phyloP scores from a whole-genome alignment of 2,888 invertebrate genomes.

The Andrena fulva region DNA sequence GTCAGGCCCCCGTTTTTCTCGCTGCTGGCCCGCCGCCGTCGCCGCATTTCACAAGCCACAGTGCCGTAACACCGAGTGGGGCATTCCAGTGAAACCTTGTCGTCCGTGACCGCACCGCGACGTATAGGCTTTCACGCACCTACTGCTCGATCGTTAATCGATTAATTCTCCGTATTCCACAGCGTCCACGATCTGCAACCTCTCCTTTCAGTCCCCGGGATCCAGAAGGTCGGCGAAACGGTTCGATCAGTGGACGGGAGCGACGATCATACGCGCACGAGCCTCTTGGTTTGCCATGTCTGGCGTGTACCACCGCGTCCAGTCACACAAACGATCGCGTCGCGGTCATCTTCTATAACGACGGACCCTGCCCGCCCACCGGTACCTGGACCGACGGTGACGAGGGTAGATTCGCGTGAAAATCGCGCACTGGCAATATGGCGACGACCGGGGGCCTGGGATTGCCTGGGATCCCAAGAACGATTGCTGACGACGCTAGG shows the following conservation, averaged over 20 bases:
- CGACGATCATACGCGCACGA: background rate
- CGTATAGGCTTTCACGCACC: constrained; percentile 26
- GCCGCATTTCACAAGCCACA: constrained; percentile 70
- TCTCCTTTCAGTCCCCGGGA: background rate
- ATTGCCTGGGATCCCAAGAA: constrained; percentile 55
- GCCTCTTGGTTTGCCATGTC: background rate
- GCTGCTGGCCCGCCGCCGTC: constrained; percentile 64
- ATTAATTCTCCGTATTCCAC: constrained; percentile 18
- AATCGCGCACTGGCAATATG: constrained; percentile 73
- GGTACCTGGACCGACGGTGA: constrained; percentile 1
- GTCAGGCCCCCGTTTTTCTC: constrained; percentile 69
- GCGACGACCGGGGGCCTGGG: constrained; percentile 67
- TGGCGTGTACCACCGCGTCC: background rate
- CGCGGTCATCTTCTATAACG: background rate
- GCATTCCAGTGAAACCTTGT: constrained; percentile 43
- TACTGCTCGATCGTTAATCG: constrained; percentile 35
- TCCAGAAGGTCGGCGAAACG: constrained; percentile 15
- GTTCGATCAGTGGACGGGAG: background rate
- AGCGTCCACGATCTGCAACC: background rate
- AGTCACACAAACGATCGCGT: background rate
- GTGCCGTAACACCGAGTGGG: constrained; percentile 65
- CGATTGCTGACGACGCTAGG: constrained; percentile 69
- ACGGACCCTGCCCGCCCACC: background rate
- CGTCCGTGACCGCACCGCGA: constrained; percentile 33
- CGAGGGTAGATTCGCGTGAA: constrained; percentile 51